Evolutionary conservation across 2,888 invertebrate species (phyloP), one percentile per base, ranked within the genome.

Genomic region (Ophraella communa): DNA sequence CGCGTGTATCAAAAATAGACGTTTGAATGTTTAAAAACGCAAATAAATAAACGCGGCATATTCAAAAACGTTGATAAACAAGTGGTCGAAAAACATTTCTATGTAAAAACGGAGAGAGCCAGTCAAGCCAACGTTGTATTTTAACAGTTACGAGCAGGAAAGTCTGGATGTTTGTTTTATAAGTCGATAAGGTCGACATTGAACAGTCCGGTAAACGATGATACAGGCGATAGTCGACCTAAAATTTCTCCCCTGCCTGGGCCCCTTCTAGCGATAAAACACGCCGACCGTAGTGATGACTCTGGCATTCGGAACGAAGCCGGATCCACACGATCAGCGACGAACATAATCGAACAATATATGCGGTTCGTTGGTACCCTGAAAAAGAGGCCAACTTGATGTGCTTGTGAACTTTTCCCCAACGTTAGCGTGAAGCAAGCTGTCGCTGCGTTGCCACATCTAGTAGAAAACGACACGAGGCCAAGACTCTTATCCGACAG

Each of bases 321-420:
- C 60, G 63, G 64, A 61, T 44, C 54, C 47, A 33, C 17, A 56
- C 65, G 66, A 62, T 58, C 57, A 20, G 45, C 14, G 35, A 62
- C 71, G 71, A 70, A 44, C 55, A 30, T 60, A 42, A 17, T 64
- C 73, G 74, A 74, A 63, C 69, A 67, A 64, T 56, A 21, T 47
- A 47, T 73, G 75, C 65, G 62, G 62, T 65, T 66, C 59, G 61
- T 65, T 66, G 62, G 65, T 59, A 57, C 67, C 61, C 57, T 62
- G 72, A 75, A 80, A 81, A 81, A 80, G 81, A 81, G 81, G 81
- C 80, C 80, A 80, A 75, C 67, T 75, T 24, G 49, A 51, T 27
- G 49, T 51, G 49, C 49, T 76, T 74, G 73, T 78, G 79, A 80
- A 80, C 79, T 80, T 79, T 80, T 79, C 78, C 73, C 77, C 75